Conservation (phyloP, 2,113 vertebrate genomes). For the Arenaria interpres region DNA sequence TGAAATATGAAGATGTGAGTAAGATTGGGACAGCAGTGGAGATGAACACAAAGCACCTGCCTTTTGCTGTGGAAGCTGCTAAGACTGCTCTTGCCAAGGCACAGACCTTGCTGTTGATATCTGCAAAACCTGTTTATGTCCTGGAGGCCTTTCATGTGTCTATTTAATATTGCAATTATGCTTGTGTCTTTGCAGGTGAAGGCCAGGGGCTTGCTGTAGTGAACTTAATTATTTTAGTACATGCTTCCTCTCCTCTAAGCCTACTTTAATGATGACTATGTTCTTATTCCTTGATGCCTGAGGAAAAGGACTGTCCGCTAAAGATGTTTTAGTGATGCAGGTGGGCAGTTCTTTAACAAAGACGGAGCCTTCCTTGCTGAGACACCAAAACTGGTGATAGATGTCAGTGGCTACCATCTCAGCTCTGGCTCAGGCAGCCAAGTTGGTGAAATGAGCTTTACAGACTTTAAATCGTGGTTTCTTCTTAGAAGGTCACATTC, state of each 20-base stretch:
- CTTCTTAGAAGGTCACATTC: background rate
- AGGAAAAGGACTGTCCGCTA: background rate
- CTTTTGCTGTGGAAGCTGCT: background rate
- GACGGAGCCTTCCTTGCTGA: background rate
- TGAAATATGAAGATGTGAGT: background rate
- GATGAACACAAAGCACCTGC: background rate
- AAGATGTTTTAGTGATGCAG: background rate
- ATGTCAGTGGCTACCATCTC: background rate
- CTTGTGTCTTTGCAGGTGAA: background rate
- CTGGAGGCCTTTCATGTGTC: background rate
- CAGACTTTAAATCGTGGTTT: background rate
- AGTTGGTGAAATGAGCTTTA: background rate
- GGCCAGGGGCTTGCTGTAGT: background rate
- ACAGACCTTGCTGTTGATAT: background rate
- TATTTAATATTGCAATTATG: background rate
- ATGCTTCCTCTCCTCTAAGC: background rate
- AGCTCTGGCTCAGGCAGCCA: background rate
- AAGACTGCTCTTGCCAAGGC: background rate
- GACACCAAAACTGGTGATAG: background rate
- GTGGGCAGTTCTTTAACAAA: background rate
- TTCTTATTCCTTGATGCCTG: background rate
- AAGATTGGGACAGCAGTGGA: background rate
- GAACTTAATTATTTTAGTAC: background rate
- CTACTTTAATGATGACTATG: background rate
- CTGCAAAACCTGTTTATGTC: background rate